These are phyloP conservation scores for Rhagium mordax DNA, from an alignment of 2,888 invertebrate genomes.

Conservation along the genomic window DNA sequence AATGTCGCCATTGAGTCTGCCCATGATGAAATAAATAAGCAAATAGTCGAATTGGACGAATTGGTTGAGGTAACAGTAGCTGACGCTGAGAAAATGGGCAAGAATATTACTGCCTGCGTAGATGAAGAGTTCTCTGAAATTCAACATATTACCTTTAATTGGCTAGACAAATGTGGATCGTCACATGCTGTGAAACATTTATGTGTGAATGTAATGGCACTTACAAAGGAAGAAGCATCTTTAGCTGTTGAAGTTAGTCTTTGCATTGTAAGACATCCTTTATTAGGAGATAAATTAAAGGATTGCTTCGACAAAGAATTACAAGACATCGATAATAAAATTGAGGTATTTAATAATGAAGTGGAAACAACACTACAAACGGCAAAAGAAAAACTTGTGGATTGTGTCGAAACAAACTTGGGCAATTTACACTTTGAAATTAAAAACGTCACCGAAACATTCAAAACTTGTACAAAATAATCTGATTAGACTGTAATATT, in stretches of 20 bases:
- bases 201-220: not conserved
- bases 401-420: not conserved
- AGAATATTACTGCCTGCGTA: conserved; percentile 9
- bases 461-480: conserved; percentile 8
- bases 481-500: too few species aligned
- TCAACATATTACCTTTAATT: not conserved
- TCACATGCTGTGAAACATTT: not conserved
- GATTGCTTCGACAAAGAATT: conserved; percentile 7
- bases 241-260: not conserved
- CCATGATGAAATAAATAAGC: not conserved
- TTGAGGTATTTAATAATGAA: not conserved
- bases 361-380: not conserved
- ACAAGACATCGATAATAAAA: not conserved
- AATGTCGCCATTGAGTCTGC: not conserved
- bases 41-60: not conserved
- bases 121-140: not conserved
- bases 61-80: not conserved
- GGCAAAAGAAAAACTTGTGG: not conserved
- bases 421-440: not conserved
- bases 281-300: not conserved
- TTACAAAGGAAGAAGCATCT: conserved; percentile 1
- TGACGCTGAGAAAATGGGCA: not conserved
- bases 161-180: not conserved
- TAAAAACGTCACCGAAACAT: not conserved
- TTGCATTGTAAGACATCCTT: conserved; percentile 12